phyloP scores from a whole-genome alignment of 2,113 vertebrate species.

The Ptyas mucosa region DNA sequence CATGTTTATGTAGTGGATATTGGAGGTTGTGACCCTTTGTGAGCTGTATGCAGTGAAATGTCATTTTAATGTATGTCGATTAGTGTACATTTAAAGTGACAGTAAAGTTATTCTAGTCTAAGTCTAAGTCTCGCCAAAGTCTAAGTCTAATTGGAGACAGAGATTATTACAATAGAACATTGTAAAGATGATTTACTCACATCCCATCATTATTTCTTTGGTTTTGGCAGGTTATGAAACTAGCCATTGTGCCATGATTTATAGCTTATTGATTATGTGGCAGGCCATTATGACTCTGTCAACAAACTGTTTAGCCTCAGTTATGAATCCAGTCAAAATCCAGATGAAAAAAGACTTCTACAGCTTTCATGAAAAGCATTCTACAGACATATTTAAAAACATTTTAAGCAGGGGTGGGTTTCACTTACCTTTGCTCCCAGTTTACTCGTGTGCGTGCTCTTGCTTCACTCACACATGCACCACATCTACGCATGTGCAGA shows the following conservation, averaged over 20 bases:
- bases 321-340: background rate
- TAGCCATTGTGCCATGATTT: background rate
- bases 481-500: too few relatives aligned
- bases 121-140: too few relatives aligned
- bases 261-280: background rate
- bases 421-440: too few relatives aligned
- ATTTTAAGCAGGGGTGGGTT: background rate
- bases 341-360: background rate
- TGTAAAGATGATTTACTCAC: background rate
- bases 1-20: too few relatives aligned
- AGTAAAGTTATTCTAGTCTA: too few relatives aligned
- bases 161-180: background rate
- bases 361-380: background rate
- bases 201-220: background rate
- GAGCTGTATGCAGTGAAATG: too few relatives aligned
- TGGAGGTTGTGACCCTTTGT: too few relatives aligned
- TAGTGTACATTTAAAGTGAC: too few relatives aligned
- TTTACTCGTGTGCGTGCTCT: fast-evolving
- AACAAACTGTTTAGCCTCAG: background rate
- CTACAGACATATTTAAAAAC: background rate
- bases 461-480: too few relatives aligned
- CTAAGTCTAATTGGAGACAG: background rate
- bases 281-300: background rate
- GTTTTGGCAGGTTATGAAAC: background rate
- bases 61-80: too few relatives aligned